These are phyloP conservation scores for Dinocampus coccinellae DNA, from an alignment of 2,888 invertebrate genomes.

Conservation along the genomic window DNA sequence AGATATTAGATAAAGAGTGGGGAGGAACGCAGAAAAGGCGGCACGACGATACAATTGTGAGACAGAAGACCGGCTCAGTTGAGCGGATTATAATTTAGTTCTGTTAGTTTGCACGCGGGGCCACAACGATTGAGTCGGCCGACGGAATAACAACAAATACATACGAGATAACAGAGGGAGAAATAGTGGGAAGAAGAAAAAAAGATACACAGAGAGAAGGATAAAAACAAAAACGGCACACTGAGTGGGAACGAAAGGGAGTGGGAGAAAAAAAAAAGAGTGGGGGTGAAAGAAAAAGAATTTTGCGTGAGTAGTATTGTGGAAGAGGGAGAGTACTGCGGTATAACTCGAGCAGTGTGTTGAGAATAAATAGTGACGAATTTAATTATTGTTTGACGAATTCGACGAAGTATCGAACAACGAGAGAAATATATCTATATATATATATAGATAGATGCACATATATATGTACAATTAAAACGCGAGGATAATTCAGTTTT, in stretches of 20 bases:
- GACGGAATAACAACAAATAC: slow-evolving; percentile 51
- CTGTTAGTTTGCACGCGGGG: slow-evolving; percentile 69
- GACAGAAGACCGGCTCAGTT: slow-evolving; percentile 39
- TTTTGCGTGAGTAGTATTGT: background rate
- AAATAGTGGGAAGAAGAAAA: slow-evolving; percentile 43
- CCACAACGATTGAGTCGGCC: slow-evolving; percentile 68
- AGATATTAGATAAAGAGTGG: slow-evolving; percentile 49
- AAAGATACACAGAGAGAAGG: slow-evolving; percentile 31
- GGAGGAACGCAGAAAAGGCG: slow-evolving; percentile 36
- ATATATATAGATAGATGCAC: background rate
- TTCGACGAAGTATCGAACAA: slow-evolving; percentile 24
- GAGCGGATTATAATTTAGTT: slow-evolving; percentile 56
- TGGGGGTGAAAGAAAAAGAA: background rate
- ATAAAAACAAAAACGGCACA: slow-evolving; percentile 1
- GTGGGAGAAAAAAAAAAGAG: slow-evolving; percentile 13
- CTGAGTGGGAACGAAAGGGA: background rate
- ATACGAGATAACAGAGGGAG: slow-evolving; percentile 45
- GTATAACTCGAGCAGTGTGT: slow-evolving; percentile 18
- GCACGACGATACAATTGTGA: no score
- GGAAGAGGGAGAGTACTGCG: slow-evolving; percentile 14
- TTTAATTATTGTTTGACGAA: slow-evolving; percentile 33
- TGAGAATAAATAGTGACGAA: slow-evolving; percentile 33
- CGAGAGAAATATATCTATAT: background rate
- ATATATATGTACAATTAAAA: background rate
- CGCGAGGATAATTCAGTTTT: background rate